Conservation (phyloP, 2,797 vertebrate genomes). For the Paedocypris micromegethes region DNA sequence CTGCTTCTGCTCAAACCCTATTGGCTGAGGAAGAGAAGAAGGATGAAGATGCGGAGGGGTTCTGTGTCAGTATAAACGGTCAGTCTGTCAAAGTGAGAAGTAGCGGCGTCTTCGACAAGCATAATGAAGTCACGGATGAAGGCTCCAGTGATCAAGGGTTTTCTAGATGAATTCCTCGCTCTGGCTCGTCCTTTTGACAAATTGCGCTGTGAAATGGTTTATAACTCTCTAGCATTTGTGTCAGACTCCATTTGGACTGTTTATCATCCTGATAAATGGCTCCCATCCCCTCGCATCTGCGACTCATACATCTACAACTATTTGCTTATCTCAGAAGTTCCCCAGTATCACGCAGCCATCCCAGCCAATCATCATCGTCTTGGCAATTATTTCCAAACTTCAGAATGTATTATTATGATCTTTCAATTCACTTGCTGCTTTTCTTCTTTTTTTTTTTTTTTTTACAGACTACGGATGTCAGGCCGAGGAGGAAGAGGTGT, state of each 20-base stretch:
- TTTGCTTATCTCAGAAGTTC: slow-evolving; percentile 27
- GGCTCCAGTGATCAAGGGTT: slow-evolving; percentile 25
- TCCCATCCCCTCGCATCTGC: not conserved
- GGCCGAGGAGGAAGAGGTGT: slow-evolving; percentile 49
- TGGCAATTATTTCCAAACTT: not conserved
- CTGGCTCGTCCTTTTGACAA: slow-evolving; percentile 22
- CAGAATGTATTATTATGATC: slow-evolving; percentile 4
- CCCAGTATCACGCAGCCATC: not conserved
- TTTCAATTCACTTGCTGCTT: no score
- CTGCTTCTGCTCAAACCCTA: slow-evolving; percentile 42
- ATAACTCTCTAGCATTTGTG: slow-evolving; percentile 13
- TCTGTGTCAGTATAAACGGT: slow-evolving; percentile 82
- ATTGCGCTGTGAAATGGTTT: slow-evolving; percentile 28
- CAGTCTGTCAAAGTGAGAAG: slow-evolving; percentile 27
- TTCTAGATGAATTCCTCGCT: slow-evolving; percentile 24
- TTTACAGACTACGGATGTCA: slow-evolving; percentile 51
- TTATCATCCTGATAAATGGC: slow-evolving; percentile 26
- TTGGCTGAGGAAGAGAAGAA: slow-evolving; percentile 72
- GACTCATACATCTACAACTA: slow-evolving; percentile 32
- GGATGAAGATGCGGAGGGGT: slow-evolving; percentile 80
- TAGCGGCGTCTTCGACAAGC: slow-evolving; percentile 1
- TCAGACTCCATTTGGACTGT: slow-evolving; percentile 26
- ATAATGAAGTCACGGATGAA: slow-evolving; percentile 16
- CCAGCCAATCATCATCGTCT: slow-evolving; percentile 9
- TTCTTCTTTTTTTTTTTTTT: not conserved